These are phyloP conservation scores for Melinaea marsaeus DNA, from an alignment of 2,888 invertebrate species.

Conservation along the genomic window DNA sequence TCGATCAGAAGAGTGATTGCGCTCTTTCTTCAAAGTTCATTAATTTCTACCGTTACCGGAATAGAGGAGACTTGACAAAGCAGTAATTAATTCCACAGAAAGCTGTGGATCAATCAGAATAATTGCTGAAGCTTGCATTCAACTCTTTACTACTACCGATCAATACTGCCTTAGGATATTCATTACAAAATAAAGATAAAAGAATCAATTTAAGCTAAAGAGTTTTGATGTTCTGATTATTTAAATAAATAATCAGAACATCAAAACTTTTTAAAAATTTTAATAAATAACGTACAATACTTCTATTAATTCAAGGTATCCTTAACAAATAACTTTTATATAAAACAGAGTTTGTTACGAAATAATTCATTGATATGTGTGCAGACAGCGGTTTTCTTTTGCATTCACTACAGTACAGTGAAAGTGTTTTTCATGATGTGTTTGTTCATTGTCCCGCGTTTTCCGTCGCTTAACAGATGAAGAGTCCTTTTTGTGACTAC, in stretches of 20 bases:
- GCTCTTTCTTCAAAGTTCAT: constrained; percentile 42
- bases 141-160: constrained; percentile 32
- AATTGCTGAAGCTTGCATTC: constrained; percentile 56
- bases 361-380: no score
- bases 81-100: constrained; percentile 66
- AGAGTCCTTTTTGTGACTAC: constrained; percentile 52
- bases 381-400: constrained; percentile 54
- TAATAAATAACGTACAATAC: no score
- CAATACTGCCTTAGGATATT: constrained; percentile 13
- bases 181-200: not conserved
- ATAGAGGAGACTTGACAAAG: constrained; percentile 46
- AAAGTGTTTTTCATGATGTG: no score
- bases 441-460: constrained; percentile 62
- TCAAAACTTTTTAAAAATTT: no score
- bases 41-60: constrained; percentile 47
- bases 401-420: constrained; percentile 58
- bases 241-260: no score
- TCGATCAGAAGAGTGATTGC: constrained; percentile 37
- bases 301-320: no score
- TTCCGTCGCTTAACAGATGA: constrained; percentile 52
- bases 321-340: no score
- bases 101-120: constrained; percentile 61
- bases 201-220: not conserved
- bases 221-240: no score
- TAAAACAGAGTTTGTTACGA: no score